Evolutionary conservation across 2,113 vertebrate genomes (phyloP), one percentile per base, ranked within the genome.

Genomic region (Pipa parva): DNA sequence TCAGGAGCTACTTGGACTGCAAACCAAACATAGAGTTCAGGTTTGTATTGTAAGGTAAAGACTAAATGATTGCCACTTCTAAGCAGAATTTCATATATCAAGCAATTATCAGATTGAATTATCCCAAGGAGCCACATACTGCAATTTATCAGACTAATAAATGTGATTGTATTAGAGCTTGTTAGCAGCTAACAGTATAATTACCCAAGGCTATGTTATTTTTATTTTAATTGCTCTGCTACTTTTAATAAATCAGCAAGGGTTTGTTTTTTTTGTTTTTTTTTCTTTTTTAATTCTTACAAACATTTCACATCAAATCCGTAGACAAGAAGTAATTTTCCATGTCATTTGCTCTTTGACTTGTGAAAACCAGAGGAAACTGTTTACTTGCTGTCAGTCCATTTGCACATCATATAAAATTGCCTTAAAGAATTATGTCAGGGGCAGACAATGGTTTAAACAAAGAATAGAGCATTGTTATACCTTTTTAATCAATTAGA

Each of bases 151-250:
- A 18, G 36, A 24, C 3, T 52, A 36, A 27, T 50, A 21, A 27
- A 58, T 49, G 18, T 59, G 63, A 49, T 36, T 67, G 55, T 58
- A 59, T 52, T 37, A 37, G 5, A 50, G 10, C 50, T 42, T 64
- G 29, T 39, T 55, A 64, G 50, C 33, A 64, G 8, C 31, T 42
- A 54, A 39, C 62, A 37, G 62, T 39, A 42, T 55, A 24, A 68
- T 51, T 37, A 37, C 15, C 46, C 15, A 46, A 31, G 26, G 37
- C 15, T 28, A 6, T 67, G 22, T 31, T 18, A 26, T 50, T 66
- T 29, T 20, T 29, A 31, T 56, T 17, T 10, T 54, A 42, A 63
- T 63, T 54, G 27, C 48, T 51, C 6, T 51, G 12, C 55, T 50
- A 20, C 8, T 49, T 21, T 50, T 18, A 33, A 50, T 25, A 65